Percentiles rank a stretch among this genome's conserved stretches.
These are phyloP conservation scores for Cecidostiba fungosa DNA, from an alignment of 2,888 invertebrate species.

Conservation along the genomic window DNA sequence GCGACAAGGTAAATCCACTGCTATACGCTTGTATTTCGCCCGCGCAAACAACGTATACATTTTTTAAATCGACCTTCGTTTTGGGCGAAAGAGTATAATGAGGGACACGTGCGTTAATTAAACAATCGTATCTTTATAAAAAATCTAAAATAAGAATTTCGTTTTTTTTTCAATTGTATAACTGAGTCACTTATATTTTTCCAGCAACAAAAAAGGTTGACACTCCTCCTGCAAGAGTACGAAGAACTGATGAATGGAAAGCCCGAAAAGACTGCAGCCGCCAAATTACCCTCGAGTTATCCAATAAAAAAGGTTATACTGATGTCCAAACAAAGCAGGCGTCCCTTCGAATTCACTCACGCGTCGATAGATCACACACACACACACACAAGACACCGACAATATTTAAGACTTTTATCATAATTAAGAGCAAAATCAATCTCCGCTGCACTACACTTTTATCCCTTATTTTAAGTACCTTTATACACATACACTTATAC, in stretches of 20 bases:
- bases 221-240: conserved; percentile 74
- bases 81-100: too few species aligned
- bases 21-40: too few species aligned
- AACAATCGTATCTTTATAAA: too few species aligned
- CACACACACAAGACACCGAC: not conserved
- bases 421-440: not conserved
- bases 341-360: not conserved
- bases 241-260: conserved; percentile 74
- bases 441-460: not conserved
- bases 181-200: too few species aligned
- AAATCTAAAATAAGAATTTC: too few species aligned
- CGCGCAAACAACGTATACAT: too few species aligned
- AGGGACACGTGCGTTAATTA: too few species aligned
- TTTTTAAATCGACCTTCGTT: not conserved
- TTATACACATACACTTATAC: not conserved
- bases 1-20: conserved; percentile 84
- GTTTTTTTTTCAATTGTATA: not conserved
- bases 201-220: conserved; percentile 74
- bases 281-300: conserved; percentile 77
- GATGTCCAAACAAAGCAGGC: not conserved
- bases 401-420: conserved; percentile 8
- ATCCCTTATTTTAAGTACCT: not conserved
- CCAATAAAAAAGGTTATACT: conserved; percentile 88
- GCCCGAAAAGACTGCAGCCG: conserved; percentile 59
- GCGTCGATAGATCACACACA: not conserved